Percentiles rank a stretch among this genome's conserved stretches.
Conservation (phyloP, 2,113 vertebrate genomes). For the Macroglossus sobrinus region DNA sequence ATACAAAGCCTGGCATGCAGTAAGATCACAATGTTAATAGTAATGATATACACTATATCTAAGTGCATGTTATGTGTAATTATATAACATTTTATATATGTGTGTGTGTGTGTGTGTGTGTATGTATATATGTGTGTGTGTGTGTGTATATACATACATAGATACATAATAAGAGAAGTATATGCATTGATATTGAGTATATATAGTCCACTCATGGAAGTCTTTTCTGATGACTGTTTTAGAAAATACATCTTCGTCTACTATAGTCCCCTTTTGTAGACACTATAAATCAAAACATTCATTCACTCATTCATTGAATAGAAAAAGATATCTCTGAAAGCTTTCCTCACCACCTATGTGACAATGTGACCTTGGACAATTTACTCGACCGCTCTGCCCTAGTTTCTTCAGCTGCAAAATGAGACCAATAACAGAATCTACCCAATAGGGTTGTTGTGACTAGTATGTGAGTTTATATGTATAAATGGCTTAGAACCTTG, state of each 20-base stretch:
- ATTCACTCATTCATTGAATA: not conserved
- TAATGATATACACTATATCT: not conserved
- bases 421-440: not conserved
- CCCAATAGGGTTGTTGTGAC: not conserved
- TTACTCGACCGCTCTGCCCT: not conserved
- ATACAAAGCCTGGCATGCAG: not conserved
- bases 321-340: not conserved
- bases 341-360: not conserved
- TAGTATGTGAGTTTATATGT: not conserved
- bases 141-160: no score
- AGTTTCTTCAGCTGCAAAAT: not conserved
- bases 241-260: not conserved
- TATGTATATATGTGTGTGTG: no score
- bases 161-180: not conserved
- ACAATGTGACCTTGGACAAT: not conserved
- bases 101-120: no score
- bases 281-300: not conserved
- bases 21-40: not conserved
- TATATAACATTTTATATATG: not conserved
- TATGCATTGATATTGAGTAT: not conserved
- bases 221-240: not conserved
- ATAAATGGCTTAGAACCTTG: not conserved
- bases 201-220: not conserved
- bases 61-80: not conserved
- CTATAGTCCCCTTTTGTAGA: not conserved